phyloP scores from a whole-genome alignment of 2,888 invertebrate genomes.

The Meteorus colon region DNA sequence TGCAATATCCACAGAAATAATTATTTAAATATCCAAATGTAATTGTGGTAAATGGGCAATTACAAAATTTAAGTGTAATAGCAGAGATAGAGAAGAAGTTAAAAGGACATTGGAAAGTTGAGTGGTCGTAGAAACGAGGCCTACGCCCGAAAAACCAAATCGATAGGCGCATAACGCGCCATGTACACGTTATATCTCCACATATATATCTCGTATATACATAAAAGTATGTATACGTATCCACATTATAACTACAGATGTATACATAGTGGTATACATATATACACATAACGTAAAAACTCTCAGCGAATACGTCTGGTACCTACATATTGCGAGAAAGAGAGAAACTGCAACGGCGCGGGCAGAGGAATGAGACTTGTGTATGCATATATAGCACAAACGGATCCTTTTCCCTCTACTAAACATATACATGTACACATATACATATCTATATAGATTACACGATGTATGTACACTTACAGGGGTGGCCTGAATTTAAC shows the following conservation, averaged over 20 bases:
- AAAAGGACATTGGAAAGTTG: constrained; percentile 37
- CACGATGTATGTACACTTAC: constrained; percentile 65
- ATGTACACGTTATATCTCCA: constrained; percentile 47
- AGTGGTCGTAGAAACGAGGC: constrained; percentile 64
- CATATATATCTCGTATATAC: constrained; percentile 44
- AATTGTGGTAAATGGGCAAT: not conserved
- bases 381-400: constrained; percentile 1
- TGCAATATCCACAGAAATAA: too few relatives aligned
- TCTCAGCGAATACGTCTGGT: constrained; percentile 34
- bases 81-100: constrained; percentile 32
- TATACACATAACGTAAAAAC: constrained; percentile 41
- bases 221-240: constrained; percentile 45
- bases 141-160: constrained; percentile 71
- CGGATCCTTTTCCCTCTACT: constrained; percentile 38
- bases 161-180: constrained; percentile 70
- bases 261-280: constrained; percentile 49
- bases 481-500: constrained; percentile 68
- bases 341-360: constrained; percentile 31
- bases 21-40: not conserved
- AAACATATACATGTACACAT: constrained; percentile 29
- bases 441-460: constrained; percentile 58
- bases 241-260: constrained; percentile 41
- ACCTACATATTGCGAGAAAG: constrained; percentile 38
- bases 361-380: constrained; percentile 22
- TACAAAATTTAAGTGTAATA: not conserved